These are phyloP conservation scores for Chrysodeixis includens DNA, from an alignment of 2,888 invertebrate species.

Conservation along the genomic window DNA sequence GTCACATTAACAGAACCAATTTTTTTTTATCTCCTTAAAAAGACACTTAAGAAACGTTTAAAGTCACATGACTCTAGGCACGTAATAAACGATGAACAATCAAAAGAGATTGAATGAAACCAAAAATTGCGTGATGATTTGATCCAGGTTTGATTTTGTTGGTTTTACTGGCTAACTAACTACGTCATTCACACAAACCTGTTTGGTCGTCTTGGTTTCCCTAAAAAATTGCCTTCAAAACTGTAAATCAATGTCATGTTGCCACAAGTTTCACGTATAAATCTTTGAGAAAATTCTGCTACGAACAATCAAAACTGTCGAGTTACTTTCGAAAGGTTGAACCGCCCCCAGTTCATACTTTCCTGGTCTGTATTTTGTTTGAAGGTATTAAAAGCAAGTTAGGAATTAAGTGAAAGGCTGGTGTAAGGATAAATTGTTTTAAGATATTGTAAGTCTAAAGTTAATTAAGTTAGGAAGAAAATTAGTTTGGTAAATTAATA, in stretches of 20 bases:
- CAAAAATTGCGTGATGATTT: too few relatives aligned
- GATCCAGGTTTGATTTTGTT: too few relatives aligned
- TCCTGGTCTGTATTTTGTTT: not conserved
- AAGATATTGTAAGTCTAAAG: not conserved
- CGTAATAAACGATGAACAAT: too few relatives aligned
- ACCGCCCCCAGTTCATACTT: conserved; percentile 9
- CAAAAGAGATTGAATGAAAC: too few relatives aligned
- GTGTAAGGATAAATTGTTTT: not conserved
- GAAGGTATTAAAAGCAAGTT: not conserved
- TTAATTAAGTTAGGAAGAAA: not conserved
- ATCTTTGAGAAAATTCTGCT: conserved; percentile 15
- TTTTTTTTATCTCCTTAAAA: too few relatives aligned
- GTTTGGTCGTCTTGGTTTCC: too few relatives aligned
- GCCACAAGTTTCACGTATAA: conserved; percentile 21
- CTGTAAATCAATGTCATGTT: conserved; percentile 67
- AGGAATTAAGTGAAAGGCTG: not conserved
- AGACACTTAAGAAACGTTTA: too few relatives aligned
- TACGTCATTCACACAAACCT: too few relatives aligned
- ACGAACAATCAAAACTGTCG: conserved; percentile 8
- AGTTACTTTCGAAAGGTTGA: not conserved
- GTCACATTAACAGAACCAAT: too few relatives aligned
- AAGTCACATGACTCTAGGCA: too few relatives aligned
- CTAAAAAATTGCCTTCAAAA: conserved; percentile 47
- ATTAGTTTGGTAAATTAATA: too few relatives aligned
- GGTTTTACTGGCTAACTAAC: too few relatives aligned